phyloP scores from a whole-genome alignment of 2,797 vertebrate species.

The Mycteria americana region DNA sequence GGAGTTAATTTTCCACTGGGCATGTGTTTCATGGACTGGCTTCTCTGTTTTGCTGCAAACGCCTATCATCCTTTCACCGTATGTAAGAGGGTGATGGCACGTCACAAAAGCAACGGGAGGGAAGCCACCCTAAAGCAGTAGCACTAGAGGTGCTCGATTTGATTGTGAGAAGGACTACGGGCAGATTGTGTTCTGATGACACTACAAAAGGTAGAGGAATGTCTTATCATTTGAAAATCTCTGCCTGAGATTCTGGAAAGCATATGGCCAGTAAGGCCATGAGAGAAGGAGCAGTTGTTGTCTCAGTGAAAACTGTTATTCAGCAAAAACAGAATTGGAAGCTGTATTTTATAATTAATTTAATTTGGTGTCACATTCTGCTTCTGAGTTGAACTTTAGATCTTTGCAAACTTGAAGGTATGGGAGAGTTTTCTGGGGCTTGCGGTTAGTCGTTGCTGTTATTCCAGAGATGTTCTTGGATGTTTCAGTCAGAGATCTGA shows the following conservation, averaged over 20 bases:
- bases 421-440: neutral
- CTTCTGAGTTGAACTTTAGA: neutral
- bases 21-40: fast-evolving
- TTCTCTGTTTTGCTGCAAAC: neutral
- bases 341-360: neutral
- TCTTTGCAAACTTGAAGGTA: neutral
- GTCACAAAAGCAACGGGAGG: fast-evolving
- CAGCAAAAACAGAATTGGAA: neutral
- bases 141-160: neutral
- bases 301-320: neutral
- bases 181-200: neutral
- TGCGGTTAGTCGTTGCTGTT: fast-evolving
- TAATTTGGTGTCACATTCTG: neutral
- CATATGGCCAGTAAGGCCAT: neutral
- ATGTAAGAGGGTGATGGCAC: neutral
- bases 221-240: neutral
- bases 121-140: neutral
- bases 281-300: neutral
- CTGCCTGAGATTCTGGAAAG: neutral
- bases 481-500: slow-evolving; percentile 52
- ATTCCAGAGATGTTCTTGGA: neutral
- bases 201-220: neutral
- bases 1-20: neutral
- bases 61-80: fast-evolving
- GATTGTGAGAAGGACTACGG: neutral